Evolutionary conservation across 2,797 vertebrate species (phyloP).

Genomic region (Eulemur albifrons): DNA sequence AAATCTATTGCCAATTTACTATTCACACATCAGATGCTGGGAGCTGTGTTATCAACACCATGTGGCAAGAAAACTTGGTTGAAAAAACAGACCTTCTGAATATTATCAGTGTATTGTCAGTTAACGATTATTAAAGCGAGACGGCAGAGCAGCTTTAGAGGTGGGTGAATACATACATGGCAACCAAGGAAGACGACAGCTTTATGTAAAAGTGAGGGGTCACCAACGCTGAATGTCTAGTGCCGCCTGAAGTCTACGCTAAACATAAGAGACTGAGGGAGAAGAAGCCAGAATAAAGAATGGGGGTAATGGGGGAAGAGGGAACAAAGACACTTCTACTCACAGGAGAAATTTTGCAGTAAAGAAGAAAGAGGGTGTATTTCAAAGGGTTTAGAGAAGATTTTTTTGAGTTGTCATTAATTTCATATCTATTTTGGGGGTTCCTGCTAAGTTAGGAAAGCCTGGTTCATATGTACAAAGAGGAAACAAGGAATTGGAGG

Average conservation of each 20-base stretch:
- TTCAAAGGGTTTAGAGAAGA: not conserved
- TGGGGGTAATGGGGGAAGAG: not conserved
- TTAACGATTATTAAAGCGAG: not conserved
- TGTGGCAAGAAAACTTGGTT: constrained; percentile 61
- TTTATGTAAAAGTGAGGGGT: not conserved
- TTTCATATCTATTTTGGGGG: not conserved
- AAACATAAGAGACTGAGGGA: not conserved
- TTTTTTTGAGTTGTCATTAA: not conserved
- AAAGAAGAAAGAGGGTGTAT: not conserved
- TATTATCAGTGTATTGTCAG: constrained; percentile 14
- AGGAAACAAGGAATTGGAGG: not conserved
- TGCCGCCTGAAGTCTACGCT: not conserved
- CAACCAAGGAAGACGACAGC: not conserved
- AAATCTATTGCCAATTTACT: constrained; percentile 60
- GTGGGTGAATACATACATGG: not conserved
- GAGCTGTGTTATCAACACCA: constrained; percentile 57
- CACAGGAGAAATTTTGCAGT: not conserved
- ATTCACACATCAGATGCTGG: constrained; percentile 66
- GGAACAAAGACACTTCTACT: not conserved
- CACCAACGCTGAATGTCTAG: not conserved
- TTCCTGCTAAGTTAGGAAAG: not conserved
- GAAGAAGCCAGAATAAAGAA: not conserved
- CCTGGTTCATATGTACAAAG: not conserved
- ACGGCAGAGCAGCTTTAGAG: not conserved
- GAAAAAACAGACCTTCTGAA: constrained; percentile 17